These are phyloP conservation scores for Romanogobio albipinnatus DNA, from an alignment of 2,113 vertebrate species.

Conservation along the genomic window DNA sequence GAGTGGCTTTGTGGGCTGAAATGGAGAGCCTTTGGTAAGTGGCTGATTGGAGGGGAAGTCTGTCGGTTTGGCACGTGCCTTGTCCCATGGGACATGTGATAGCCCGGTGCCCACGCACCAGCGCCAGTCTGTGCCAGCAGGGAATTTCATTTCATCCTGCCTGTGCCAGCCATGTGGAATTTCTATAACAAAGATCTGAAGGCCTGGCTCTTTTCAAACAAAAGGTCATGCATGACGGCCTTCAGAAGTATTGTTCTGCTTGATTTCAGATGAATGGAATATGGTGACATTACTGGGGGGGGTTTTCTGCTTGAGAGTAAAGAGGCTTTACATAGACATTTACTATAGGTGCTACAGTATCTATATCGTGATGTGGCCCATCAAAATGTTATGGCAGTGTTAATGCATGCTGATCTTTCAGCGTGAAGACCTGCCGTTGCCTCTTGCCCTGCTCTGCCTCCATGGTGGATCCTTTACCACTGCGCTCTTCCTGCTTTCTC, in stretches of 20 bases:
- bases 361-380: neutral
- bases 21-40: slow-evolving; percentile 44
- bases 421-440: neutral
- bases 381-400: neutral
- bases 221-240: slow-evolving; percentile 26
- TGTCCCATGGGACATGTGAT: slow-evolving; percentile 54
- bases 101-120: slow-evolving; percentile 29
- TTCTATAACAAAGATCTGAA: slow-evolving; percentile 45
- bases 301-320: neutral
- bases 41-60: slow-evolving; percentile 51
- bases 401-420: slow-evolving; percentile 12
- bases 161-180: slow-evolving; percentile 44
- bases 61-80: slow-evolving; percentile 58
- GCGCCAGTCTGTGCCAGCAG: slow-evolving; percentile 50
- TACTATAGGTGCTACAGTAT: neutral
- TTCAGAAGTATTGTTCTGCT: slow-evolving; percentile 42
- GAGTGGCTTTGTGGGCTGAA: slow-evolving; percentile 50
- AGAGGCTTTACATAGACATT: neutral
- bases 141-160: slow-evolving; percentile 45
- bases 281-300: neutral
- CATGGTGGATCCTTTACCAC: neutral
- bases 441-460: neutral
- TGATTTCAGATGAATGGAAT: slow-evolving; percentile 22
- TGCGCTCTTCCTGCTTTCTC: slow-evolving; percentile 23
- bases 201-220: slow-evolving; percentile 38